Conservation (phyloP, 2,113 vertebrate species). For the Otis tarda region DNA sequence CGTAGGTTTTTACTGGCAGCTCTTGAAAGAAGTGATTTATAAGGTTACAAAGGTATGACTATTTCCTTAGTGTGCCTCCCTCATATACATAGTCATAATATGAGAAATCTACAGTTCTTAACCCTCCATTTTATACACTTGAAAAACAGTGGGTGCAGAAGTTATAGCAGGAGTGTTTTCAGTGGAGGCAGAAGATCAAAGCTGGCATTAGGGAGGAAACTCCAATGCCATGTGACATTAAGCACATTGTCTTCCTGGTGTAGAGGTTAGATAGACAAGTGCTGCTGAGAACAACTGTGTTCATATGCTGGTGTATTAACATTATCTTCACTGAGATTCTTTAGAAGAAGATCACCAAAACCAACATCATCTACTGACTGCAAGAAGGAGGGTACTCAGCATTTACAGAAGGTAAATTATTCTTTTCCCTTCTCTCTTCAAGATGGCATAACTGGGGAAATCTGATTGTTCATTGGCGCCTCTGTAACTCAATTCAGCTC, state of each 20-base stretch:
- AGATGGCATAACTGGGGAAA: background rate
- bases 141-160: background rate
- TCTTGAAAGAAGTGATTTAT: conserved; percentile 4
- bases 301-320: background rate
- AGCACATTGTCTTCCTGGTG: background rate
- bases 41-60: background rate
- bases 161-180: background rate
- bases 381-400: background rate
- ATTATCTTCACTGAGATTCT: background rate
- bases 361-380: background rate
- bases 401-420: background rate
- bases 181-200: background rate
- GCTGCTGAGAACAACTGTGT: background rate
- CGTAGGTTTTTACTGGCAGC: background rate
- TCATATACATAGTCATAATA: background rate
- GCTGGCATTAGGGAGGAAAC: background rate
- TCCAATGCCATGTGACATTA: background rate
- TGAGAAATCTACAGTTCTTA: background rate
- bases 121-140: background rate
- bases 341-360: background rate
- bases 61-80: background rate
- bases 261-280: background rate
- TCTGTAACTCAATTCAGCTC: background rate
- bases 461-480: background rate
- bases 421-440: background rate